Evolutionary conservation across 2,888 invertebrate species (phyloP).

Genomic region (Trileptium ribeirensis): DNA sequence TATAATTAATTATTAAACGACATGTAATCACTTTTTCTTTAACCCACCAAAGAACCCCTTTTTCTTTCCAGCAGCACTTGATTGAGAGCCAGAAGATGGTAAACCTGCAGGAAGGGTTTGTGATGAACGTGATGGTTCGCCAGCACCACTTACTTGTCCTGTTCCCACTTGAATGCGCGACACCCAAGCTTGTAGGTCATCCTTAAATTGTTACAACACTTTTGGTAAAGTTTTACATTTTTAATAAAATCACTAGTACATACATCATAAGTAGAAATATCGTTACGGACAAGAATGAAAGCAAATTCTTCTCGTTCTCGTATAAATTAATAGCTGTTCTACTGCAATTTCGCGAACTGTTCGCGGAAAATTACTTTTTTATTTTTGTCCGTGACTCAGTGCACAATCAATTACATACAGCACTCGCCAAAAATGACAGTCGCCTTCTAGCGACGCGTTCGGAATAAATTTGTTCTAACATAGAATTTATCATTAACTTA

Average conservation of each 20-base stretch:
- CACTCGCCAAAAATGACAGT: too few relatives aligned
- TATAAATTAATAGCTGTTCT: too few relatives aligned
- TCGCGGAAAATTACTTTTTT: too few relatives aligned
- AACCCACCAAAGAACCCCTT: neutral
- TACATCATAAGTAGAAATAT: neutral
- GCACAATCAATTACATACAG: too few relatives aligned
- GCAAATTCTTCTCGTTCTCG: too few relatives aligned
- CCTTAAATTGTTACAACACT: slow-evolving; percentile 55
- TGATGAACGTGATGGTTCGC: neutral
- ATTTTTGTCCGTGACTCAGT: too few relatives aligned
- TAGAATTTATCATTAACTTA: too few relatives aligned
- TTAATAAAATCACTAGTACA: slow-evolving; percentile 14
- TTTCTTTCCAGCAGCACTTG: neutral
- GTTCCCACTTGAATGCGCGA: slow-evolving; percentile 69
- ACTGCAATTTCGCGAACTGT: too few relatives aligned
- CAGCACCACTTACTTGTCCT: slow-evolving; percentile 58
- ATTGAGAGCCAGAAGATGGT: neutral
- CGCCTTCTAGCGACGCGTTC: too few relatives aligned
- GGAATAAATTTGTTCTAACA: too few relatives aligned
- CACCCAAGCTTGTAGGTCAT: slow-evolving; percentile 91
- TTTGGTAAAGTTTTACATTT: slow-evolving; percentile 13
- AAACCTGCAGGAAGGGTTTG: neutral
- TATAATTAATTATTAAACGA: too few relatives aligned
- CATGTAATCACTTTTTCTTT: neutral
- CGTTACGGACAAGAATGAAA: too few relatives aligned